A percentile compares a stretch with the other conserved stretches of the same genome.
Conservation (phyloP, 2,797 vertebrate species). For the Trachurus trachurus region DNA sequence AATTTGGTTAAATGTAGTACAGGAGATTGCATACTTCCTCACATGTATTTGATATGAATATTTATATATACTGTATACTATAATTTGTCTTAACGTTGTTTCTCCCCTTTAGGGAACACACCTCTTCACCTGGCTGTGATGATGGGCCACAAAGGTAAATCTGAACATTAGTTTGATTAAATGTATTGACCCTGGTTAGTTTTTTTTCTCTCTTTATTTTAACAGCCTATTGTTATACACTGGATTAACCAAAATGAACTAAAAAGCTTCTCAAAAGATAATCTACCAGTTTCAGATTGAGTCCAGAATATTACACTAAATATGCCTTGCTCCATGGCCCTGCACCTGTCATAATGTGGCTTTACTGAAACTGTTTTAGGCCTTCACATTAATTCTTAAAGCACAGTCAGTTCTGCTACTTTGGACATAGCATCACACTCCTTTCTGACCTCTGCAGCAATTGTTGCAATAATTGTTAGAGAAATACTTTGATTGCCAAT, state of each 20-base stretch:
- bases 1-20: not conserved
- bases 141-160: slow-evolving; percentile 97
- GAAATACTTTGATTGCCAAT: slow-evolving; percentile 10
- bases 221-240: not conserved
- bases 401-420: not conserved
- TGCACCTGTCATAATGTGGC: slow-evolving; percentile 33
- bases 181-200: not conserved
- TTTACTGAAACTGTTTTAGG: slow-evolving; percentile 17
- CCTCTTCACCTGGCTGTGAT: slow-evolving; percentile 97
- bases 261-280: slow-evolving; percentile 26
- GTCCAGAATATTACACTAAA: slow-evolving; percentile 25
- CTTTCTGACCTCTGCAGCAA: slow-evolving; percentile 47
- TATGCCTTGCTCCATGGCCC: slow-evolving; percentile 12
- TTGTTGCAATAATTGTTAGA: slow-evolving; percentile 9
- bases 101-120: slow-evolving; percentile 89
- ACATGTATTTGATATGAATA: not conserved
- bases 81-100: not conserved
- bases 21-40: not conserved
- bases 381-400: slow-evolving; percentile 23
- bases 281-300: slow-evolving; percentile 26
- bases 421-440: slow-evolving; percentile 9
- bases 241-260: slow-evolving; percentile 23
- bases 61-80: not conserved
- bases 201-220: not conserved
- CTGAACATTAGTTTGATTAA: not conserved